phyloP scores from a whole-genome alignment of 2,797 vertebrate species.

The Rhinogobio ventralis region DNA sequence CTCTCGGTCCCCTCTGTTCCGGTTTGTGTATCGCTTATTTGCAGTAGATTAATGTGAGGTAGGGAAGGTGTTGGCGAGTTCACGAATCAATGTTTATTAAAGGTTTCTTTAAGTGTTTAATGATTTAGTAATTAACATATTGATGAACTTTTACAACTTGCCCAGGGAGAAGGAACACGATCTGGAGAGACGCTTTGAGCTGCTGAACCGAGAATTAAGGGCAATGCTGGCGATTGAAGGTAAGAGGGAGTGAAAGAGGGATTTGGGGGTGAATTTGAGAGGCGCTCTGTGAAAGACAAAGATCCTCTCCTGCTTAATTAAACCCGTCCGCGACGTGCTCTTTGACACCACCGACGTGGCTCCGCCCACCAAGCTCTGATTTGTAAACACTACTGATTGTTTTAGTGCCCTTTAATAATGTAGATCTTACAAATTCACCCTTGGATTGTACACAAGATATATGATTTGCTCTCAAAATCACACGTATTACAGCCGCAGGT shows the following conservation, averaged over 20 bases:
- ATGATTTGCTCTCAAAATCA: not conserved
- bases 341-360: constrained; percentile 23
- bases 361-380: constrained; percentile 22
- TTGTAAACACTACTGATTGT: not conserved
- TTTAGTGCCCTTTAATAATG: not conserved
- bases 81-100: constrained; percentile 95
- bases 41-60: constrained; percentile 96
- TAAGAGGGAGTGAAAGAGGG: constrained; percentile 73
- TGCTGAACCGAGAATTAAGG: constrained; percentile 95
- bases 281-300: constrained; percentile 39
- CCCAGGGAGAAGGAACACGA: constrained; percentile 99
- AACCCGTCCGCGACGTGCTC: constrained; percentile 19
- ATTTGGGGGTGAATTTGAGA: constrained; percentile 43
- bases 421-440: not conserved
- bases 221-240: constrained; percentile 99
- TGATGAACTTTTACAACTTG: constrained; percentile 97
- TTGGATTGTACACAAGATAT: not conserved
- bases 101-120: constrained; percentile 98
- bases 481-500: constrained; percentile 34
- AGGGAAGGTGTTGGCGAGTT: constrained; percentile 86
- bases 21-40: constrained; percentile 91
- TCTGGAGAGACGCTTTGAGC: constrained; percentile 97
- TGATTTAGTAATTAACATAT: constrained; percentile 99
- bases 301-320: constrained; percentile 48
- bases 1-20: constrained; percentile 27